Evolutionary conservation across 2,888 invertebrate genomes (phyloP).

Genomic region (Muscina levida): DNA sequence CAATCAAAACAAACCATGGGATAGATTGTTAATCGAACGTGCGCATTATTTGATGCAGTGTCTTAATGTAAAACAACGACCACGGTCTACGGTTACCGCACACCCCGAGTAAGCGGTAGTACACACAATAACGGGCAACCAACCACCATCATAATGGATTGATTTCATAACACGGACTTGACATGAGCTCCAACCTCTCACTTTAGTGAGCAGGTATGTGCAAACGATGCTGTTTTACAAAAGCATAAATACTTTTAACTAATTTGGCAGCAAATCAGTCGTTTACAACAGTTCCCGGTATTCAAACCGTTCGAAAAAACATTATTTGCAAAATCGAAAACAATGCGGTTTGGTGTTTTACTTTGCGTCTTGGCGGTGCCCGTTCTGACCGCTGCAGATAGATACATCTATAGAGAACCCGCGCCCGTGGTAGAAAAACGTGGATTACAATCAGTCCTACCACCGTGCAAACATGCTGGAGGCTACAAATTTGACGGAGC

Average conservation of each 20-base stretch:
- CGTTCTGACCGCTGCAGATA: slow-evolving; percentile 62
- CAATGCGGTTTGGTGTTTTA: slow-evolving; percentile 66
- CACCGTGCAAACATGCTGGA: slow-evolving; percentile 65
- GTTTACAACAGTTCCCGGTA: slow-evolving; percentile 64
- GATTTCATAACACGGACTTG: slow-evolving; percentile 31
- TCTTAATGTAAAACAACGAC: slow-evolving; percentile 19
- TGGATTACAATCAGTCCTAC: slow-evolving; percentile 55
- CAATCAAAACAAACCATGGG: slow-evolving; percentile 13
- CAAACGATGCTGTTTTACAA: slow-evolving; percentile 9
- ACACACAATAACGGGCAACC: slow-evolving; percentile 3
- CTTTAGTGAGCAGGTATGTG: background rate
- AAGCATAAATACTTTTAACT: slow-evolving; percentile 69
- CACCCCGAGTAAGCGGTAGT: slow-evolving; percentile 13
- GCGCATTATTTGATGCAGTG: slow-evolving; percentile 3
- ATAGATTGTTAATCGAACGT: slow-evolving; percentile 7
- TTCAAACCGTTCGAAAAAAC: slow-evolving; percentile 15
- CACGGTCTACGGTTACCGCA: slow-evolving; percentile 26
- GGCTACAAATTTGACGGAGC: slow-evolving; percentile 38
- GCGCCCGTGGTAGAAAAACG: slow-evolving; percentile 43
- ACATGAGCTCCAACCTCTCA: slow-evolving; percentile 31
- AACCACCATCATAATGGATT: background rate
- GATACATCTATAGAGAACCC: slow-evolving; percentile 66
- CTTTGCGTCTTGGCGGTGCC: slow-evolving; percentile 56
- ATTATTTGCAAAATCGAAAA: background rate
- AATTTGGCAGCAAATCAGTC: slow-evolving; percentile 68